Evolutionary conservation across 1,140 invertebrate genomes (phyloP), one percentile per base, ranked within the genome.

Genomic region (Anastrepha obliqua): DNA sequence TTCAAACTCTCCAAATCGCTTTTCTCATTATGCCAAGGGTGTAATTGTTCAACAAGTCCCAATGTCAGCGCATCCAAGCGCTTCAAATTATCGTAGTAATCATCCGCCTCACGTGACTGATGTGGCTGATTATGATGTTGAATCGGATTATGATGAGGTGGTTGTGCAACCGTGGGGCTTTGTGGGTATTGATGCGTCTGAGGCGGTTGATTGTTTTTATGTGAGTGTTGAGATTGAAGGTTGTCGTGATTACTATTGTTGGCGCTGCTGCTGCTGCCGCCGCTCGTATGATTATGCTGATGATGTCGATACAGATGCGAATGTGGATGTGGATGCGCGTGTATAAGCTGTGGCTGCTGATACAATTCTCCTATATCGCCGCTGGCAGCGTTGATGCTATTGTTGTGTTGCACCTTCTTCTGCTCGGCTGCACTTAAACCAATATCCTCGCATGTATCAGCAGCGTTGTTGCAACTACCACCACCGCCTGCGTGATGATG

Each of bases 1-100:
- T 95, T 95, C 85, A 95, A 93, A 90, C 95, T 95, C 90, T 95
- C 95, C 87, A 95, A 95, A 91, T 95, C 95, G 89, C 95, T 95
- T 87, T 93, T 93, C 88, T 93, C 93, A 90, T 92, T 93, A 74
- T 92, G 91, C 92, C 92, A 93, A 60, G 91, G 91, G 89, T 92
- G 91, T 90, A 92, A 55, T 88, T 92, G 91, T 88, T 92, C 91
- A 9, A 91, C 88, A 20, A 78, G 64, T 9, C 90, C 89, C 89
- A 93, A 87, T 81, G 91, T 90, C 86, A 91, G 85, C 67, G 91
- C 90, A 89, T 93, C 92, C 89, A 93, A 90, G 78, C 92, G 92
- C 89, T 93, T 93, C 62, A 93, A 88, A 92, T 93, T 93, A 87
- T 92, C 90, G 87, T 93, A 93, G 87, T 93, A 93, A 86, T 93